Evolutionary conservation across 1,140 invertebrate species (phyloP).

Genomic region (Cyclina sinensis): DNA sequence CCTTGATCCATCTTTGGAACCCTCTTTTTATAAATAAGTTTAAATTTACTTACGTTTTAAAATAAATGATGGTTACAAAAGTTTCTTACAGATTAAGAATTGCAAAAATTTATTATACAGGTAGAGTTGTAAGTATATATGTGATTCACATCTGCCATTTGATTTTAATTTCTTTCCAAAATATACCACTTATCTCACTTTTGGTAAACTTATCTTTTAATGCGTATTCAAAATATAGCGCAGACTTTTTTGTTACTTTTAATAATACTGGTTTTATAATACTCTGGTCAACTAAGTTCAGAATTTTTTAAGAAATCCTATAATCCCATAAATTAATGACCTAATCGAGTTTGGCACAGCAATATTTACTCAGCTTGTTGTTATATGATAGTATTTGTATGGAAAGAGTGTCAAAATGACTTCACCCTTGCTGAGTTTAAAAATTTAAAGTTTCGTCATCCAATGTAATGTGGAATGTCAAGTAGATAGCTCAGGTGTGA

Average conservation of each 20-base stretch:
- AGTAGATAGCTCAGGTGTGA: not conserved
- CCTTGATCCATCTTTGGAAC: no score
- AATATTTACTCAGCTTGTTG: not conserved
- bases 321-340: constrained; percentile 14
- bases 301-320: not conserved
- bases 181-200: no score
- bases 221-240: not conserved
- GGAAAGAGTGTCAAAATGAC: constrained; percentile 10
- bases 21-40: no score
- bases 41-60: no score
- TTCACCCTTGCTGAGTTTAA: not conserved
- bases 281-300: not conserved
- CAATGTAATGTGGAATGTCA: not conserved
- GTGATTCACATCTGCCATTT: no score
- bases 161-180: not conserved
- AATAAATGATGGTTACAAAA: no score
- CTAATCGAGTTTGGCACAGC: not conserved
- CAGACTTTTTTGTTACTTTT: not conserved
- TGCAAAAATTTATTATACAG: no score
- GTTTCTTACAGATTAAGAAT: no score
- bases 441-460: not conserved
- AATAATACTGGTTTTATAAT: not conserved
- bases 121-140: no score
- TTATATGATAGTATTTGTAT: not conserved
- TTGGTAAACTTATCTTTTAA: no score